phyloP scores from a whole-genome alignment of 35 echinoderm and acorn worm genomes.

The Heliocidaris erythrogramma region DNA sequence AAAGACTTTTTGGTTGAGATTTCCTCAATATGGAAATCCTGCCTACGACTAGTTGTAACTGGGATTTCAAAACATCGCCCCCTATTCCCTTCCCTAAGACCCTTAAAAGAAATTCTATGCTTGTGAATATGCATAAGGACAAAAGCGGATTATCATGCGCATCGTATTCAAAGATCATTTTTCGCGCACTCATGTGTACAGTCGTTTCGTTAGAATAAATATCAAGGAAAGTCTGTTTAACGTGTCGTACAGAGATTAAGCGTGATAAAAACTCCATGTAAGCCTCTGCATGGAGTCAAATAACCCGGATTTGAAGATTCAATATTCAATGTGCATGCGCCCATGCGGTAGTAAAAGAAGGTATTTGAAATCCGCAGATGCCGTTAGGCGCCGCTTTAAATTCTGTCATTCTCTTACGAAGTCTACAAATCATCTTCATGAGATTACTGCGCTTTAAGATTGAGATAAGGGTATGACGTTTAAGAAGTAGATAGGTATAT shows the following conservation, averaged over 20 bases:
- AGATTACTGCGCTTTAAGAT: background rate
- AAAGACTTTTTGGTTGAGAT: background rate
- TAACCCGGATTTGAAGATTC: constrained; percentile 20
- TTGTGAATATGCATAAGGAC: constrained; percentile 44
- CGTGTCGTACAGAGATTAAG: constrained; percentile 43
- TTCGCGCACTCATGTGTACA: constrained; percentile 25
- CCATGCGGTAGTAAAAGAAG: background rate
- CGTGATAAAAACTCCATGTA: background rate
- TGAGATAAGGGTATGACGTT: background rate
- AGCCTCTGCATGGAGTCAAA: constrained; percentile 2
- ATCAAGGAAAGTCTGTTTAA: constrained; percentile 33
- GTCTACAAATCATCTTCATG: background rate
- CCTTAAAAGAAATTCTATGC: background rate
- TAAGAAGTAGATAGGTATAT: background rate
- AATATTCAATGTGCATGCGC: background rate
- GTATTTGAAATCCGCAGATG: background rate
- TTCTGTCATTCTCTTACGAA: background rate
- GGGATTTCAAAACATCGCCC: background rate
- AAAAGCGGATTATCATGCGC: constrained; percentile 42
- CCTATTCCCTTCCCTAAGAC: background rate
- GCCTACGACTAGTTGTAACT: background rate
- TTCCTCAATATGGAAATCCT: background rate
- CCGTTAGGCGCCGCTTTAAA: constrained; percentile 13
- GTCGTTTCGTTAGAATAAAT: constrained; percentile 21
- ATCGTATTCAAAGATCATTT: constrained; percentile 34